Conservation (phyloP, 2,797 vertebrate species). For the Crax fasciolata region DNA sequence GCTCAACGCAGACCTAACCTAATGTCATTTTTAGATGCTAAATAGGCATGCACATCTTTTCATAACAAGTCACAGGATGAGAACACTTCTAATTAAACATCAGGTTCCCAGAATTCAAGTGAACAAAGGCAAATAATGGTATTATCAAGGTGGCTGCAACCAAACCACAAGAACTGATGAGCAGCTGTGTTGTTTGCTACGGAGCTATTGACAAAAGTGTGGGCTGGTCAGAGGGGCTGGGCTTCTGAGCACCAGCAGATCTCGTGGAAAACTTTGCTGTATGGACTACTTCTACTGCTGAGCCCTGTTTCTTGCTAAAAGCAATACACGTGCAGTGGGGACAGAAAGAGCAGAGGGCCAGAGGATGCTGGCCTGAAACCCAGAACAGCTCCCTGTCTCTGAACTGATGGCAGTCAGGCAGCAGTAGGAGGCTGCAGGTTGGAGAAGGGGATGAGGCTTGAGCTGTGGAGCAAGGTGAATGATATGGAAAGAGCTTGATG, state of each 20-base stretch:
- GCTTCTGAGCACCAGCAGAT: conserved; percentile 12
- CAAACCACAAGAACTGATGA: neutral
- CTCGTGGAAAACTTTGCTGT: neutral
- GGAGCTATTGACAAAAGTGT: neutral
- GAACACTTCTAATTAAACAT: neutral
- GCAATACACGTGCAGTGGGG: neutral
- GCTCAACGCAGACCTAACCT: neutral
- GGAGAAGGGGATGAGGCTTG: neutral
- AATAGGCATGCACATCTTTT: neutral
- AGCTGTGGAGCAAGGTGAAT: neutral
- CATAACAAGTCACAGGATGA: neutral
- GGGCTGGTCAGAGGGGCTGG: neutral
- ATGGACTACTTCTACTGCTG: neutral
- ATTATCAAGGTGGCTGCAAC: neutral
- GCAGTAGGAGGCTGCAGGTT: neutral
- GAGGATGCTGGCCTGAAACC: neutral
- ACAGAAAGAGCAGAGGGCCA: neutral
- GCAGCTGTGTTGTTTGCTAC: neutral
- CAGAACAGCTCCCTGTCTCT: rapidly evolving
- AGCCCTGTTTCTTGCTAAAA: conserved; percentile 5
- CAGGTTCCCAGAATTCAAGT: neutral
- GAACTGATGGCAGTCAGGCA: neutral
- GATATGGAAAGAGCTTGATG: neutral
- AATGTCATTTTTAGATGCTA: neutral
- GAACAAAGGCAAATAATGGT: neutral